phyloP scores from a whole-genome alignment of 2,113 vertebrate species.

The Lipophrys pholis region DNA sequence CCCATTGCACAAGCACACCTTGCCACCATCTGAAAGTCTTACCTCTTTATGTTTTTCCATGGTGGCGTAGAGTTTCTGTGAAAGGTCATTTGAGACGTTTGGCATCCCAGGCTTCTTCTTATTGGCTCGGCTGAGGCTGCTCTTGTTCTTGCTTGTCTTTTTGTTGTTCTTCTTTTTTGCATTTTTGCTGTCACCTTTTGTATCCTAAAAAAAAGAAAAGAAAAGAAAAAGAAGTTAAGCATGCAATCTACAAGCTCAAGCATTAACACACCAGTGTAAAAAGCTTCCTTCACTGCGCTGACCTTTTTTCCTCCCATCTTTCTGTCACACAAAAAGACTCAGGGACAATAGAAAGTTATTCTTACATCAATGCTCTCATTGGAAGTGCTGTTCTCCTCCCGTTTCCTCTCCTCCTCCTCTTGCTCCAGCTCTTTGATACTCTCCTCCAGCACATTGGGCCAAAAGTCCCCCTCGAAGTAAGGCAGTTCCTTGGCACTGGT shows the following conservation, averaged over 20 bases:
- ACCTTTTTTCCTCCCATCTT: background rate
- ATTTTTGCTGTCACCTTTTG: slow-evolving; percentile 98
- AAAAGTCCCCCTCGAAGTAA: slow-evolving; percentile 98
- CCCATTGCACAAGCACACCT: no score
- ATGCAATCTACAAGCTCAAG: background rate
- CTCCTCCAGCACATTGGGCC: slow-evolving; percentile 98
- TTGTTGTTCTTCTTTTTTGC: slow-evolving; percentile 99
- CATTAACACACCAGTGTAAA: background rate
- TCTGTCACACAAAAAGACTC: background rate
- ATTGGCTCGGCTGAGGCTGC: slow-evolving; percentile 94
- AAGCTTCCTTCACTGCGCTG: background rate
- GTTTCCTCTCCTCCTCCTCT: slow-evolving; percentile 97
- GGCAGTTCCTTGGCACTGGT: slow-evolving; percentile 98
- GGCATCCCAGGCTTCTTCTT: slow-evolving; percentile 99
- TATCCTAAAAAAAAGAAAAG: slow-evolving; percentile 81
- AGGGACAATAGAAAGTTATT: background rate
- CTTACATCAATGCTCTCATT: slow-evolving; percentile 98
- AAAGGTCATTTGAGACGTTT: slow-evolving; percentile 97
- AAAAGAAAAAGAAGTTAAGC: background rate
- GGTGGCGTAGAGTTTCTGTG: slow-evolving; percentile 97
- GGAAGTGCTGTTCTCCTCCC: slow-evolving; percentile 96
- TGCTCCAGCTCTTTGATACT: slow-evolving; percentile 99
- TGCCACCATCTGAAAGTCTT: background rate
- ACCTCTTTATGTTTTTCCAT: slow-evolving; percentile 99
- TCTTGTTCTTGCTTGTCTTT: slow-evolving; percentile 99